phyloP scores from a whole-genome alignment of 2,888 invertebrate genomes.

The Ectemnius lituratus region DNA sequence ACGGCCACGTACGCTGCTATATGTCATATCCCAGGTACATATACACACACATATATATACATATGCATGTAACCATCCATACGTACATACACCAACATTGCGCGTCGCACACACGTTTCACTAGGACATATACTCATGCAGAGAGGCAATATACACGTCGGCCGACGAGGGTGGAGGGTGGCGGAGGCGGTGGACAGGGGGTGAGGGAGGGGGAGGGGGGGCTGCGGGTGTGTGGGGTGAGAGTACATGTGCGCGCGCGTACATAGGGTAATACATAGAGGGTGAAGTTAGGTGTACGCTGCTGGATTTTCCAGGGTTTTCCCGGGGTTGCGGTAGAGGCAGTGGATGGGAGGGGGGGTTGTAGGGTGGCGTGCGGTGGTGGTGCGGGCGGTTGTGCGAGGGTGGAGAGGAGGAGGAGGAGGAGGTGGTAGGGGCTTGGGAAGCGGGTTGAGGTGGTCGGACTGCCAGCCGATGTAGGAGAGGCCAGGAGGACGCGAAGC shows the following conservation, averaged over 20 bases:
- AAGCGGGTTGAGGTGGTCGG: too few relatives aligned
- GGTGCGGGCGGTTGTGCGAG: too few relatives aligned
- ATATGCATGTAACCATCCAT: neutral
- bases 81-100: neutral
- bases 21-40: too few relatives aligned
- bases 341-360: constrained; percentile 62
- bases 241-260: constrained; percentile 58
- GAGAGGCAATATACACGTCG: neutral
- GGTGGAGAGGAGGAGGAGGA: constrained; percentile 1
- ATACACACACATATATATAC: too few relatives aligned
- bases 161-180: neutral
- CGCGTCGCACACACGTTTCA: too few relatives aligned
- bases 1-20: too few relatives aligned
- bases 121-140: too few relatives aligned
- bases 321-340: constrained; percentile 74
- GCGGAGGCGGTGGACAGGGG: too few relatives aligned
- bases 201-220: too few relatives aligned
- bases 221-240: neutral
- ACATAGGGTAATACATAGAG: constrained; percentile 43
- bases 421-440: constrained; percentile 14
- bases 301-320: constrained; percentile 77
- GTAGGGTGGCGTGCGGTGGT: constrained; percentile 45
- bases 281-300: constrained; percentile 68
- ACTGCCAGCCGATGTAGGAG: too few relatives aligned
- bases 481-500: too few relatives aligned